These are phyloP conservation scores for Chiridota heheva DNA, from an alignment of 35 echinoderm and acorn worm genomes.

Conservation along the genomic window DNA sequence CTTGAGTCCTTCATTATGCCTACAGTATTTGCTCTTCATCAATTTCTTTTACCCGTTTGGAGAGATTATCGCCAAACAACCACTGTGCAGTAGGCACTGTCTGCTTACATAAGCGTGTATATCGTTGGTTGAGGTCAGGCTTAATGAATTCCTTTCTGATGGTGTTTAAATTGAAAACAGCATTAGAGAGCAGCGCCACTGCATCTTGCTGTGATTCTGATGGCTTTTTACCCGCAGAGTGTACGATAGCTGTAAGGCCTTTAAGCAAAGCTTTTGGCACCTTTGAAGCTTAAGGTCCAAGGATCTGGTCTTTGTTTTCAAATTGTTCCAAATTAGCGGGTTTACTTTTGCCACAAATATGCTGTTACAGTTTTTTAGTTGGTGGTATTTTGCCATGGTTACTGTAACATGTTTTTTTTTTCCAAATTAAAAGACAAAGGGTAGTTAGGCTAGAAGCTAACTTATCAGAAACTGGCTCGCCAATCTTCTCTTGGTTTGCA, in stretches of 20 bases:
- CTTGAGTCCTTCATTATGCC: conserved; percentile 40
- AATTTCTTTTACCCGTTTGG: conserved; percentile 38
- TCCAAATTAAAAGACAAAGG: too few species aligned
- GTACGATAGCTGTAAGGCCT: too few species aligned
- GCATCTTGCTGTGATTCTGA: too few species aligned
- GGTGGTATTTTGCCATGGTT: not conserved
- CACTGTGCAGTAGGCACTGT: conserved; percentile 1
- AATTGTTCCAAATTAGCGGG: conserved; percentile 33
- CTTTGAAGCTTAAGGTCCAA: conserved; percentile 25
- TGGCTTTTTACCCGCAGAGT: not conserved
- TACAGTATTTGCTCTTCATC: conserved; percentile 51
- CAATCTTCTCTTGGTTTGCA: too few species aligned
- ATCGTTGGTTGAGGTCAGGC: conserved; percentile 24
- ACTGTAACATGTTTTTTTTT: not conserved
- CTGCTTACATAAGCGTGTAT: conserved; percentile 29
- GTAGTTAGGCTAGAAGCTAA: too few species aligned
- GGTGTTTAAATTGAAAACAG: too few species aligned
- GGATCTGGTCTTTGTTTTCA: not conserved
- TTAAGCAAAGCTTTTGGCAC: not conserved
- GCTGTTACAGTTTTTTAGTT: not conserved
- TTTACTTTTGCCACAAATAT: too few species aligned
- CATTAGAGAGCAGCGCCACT: too few species aligned
- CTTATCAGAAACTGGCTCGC: too few species aligned
- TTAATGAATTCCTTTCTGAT: conserved; percentile 36
- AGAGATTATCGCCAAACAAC: conserved; percentile 39